Percentiles rank a stretch among this genome's conserved stretches.
Conservation (phyloP, 2,888 invertebrate genomes). For the Oscheius myriophilus region DNA sequence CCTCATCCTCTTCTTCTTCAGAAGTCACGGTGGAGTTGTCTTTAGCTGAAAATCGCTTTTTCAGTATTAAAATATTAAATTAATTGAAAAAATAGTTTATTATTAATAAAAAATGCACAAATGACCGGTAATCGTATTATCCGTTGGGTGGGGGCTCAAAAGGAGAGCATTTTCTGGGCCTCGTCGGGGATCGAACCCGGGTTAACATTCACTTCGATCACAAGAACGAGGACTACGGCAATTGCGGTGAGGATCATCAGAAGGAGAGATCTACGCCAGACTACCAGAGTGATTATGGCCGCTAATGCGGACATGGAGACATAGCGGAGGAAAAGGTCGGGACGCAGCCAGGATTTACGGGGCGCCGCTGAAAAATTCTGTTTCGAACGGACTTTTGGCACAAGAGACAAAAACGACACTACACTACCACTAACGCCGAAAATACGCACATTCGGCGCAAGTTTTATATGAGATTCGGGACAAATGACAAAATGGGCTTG, state of each 20-base stretch:
- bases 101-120: no score
- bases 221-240: slow-evolving; percentile 43
- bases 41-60: no score
- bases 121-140: not conserved
- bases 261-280: slow-evolving; percentile 48
- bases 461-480: no score
- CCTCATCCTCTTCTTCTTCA: no score
- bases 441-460: no score
- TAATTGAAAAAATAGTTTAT: no score
- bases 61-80: no score
- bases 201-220: slow-evolving; percentile 58
- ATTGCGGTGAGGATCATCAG: slow-evolving; percentile 47
- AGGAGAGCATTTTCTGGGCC: slow-evolving; percentile 23
- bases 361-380: slow-evolving; percentile 56
- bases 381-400: not conserved
- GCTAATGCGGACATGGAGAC: slow-evolving; percentile 58
- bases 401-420: not conserved
- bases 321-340: slow-evolving; percentile 56
- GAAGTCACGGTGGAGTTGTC: no score
- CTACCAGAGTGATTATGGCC: slow-evolving; percentile 56
- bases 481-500: no score
- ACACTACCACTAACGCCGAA: slow-evolving; percentile 1
- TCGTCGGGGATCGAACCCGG: slow-evolving; percentile 35
- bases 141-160: slow-evolving; percentile 4
- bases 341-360: slow-evolving; percentile 41